Base-by-base conservation (phyloP, 2,888 invertebrate genomes). In the Lymantria monacha region DNA sequence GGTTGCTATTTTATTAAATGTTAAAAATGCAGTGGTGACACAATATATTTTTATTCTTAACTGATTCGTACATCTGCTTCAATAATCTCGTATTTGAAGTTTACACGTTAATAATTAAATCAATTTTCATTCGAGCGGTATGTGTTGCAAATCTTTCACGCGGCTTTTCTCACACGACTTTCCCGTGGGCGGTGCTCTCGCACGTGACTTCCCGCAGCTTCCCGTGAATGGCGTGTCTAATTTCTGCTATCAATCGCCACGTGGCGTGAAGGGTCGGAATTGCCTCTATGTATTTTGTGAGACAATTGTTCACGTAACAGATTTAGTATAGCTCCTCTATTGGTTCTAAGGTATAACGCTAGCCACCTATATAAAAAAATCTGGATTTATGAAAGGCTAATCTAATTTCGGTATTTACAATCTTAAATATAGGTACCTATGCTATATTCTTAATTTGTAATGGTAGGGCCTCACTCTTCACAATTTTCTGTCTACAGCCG, bases 221-320 rank as follows among this genome's bases (percentile, higher is more conserved):
- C 73, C 69, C 66, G 68, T 82, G 83, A 87, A 85, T 84, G 81
- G 79, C 74, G 73, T 55, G 72, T 79, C 87, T 89, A 88, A 89
- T 88, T 86, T 86, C 75, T 74, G 76, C 79, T 75, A 76, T 77
- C 74, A 69, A 51, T 49, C 59, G 81, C 70, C 87, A 85, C 89
- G 87, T 85, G 85, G 66, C 87, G 65, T 57, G 54, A 58, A 73
- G 76, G 73, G 74, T 44, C 36, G 12, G 44, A 51, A 59, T 57
- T 46, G 49, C 55, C 53, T 53, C 49, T 14, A 51, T 48, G 43
- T 51, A 54, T 37, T 44, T 48, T 52, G 51, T 52, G 41, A 30
- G 48, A 12, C 53, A 55, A 64, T 59, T 54, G 57, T 65, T 56
- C 55, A 57, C 47, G 43, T 48, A 58, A 57, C 50, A 46, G 56